Percentiles rank a stretch among this genome's conserved stretches.
Evolutionary conservation across 1,140 invertebrate genomes (phyloP).

Genomic region (Drosophila repleta): DNA sequence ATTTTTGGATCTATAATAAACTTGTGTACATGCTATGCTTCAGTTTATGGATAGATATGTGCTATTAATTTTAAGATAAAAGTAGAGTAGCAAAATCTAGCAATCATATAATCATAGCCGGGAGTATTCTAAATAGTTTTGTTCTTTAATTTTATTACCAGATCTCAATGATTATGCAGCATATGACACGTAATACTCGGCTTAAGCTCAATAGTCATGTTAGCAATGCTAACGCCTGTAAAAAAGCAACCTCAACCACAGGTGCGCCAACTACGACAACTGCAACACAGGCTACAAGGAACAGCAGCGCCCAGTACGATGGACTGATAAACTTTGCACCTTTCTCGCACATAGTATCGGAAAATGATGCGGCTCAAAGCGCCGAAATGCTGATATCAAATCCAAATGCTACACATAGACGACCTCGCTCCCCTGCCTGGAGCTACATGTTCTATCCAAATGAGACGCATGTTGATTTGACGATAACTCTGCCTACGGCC

Average conservation of each 20-base stretch:
- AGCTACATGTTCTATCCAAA: constrained; percentile 97
- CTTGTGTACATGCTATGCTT: not conserved
- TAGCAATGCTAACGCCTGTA: constrained; percentile 50
- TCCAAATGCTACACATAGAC: constrained; percentile 90
- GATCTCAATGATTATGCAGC: constrained; percentile 88
- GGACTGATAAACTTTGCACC: constrained; percentile 95
- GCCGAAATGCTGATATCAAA: constrained; percentile 93
- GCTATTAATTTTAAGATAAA: too few relatives aligned
- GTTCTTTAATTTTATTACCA: constrained; percentile 1
- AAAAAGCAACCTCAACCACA: constrained; percentile 53
- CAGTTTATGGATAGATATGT: too few relatives aligned
- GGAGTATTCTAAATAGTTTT: not conserved
- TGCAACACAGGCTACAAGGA: constrained; percentile 49
- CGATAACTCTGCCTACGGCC: constrained; percentile 94
- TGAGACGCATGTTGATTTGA: constrained; percentile 94
- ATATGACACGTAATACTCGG: constrained; percentile 85
- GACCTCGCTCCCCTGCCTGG: constrained; percentile 94
- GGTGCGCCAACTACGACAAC: constrained; percentile 38
- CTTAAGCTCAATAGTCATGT: constrained; percentile 65
- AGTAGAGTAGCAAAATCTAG: not conserved
- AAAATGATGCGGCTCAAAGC: constrained; percentile 93
- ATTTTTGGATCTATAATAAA: not conserved
- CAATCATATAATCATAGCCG: not conserved
- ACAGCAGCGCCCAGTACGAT: constrained; percentile 84
- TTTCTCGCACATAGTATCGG: constrained; percentile 91